These are phyloP conservation scores for Thamnophis sirtalis DNA, from an alignment of 2,113 vertebrate genomes.

Conservation along the genomic window DNA sequence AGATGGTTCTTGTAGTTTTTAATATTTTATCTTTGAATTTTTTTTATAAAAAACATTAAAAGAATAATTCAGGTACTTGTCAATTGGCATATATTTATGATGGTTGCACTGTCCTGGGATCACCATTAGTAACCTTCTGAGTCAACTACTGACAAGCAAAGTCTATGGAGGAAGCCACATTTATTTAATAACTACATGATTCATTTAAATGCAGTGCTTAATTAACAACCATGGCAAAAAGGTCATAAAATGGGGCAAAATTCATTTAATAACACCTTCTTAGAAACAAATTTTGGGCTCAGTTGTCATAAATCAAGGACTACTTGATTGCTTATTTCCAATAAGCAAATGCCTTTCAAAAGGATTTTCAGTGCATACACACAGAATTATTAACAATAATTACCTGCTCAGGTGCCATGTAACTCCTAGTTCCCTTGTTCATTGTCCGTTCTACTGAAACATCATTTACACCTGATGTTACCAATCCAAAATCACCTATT, in stretches of 20 bases:
- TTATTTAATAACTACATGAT: background rate
- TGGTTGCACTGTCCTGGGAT: background rate
- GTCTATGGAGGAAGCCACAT: background rate
- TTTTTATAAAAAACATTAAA: too few species aligned
- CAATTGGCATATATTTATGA: background rate
- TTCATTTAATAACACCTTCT: background rate
- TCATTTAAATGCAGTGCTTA: background rate
- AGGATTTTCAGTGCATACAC: background rate
- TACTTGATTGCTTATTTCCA: background rate
- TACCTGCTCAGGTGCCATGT: constrained; percentile 78
- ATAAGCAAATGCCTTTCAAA: background rate
- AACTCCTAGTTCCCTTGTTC: constrained; percentile 44
- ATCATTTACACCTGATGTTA: constrained; percentile 57
- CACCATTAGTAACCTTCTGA: background rate
- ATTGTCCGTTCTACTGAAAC: constrained; percentile 55
- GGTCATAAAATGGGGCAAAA: background rate
- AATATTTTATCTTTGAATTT: background rate
- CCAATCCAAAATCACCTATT: constrained; percentile 90
- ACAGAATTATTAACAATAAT: background rate
- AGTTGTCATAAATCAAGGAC: background rate
- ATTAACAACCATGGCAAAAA: background rate
- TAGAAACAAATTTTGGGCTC: background rate
- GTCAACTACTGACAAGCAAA: background rate
- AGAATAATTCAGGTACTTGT: background rate
- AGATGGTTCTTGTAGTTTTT: background rate